Evolutionary conservation across 2,888 invertebrate genomes (phyloP).

Genomic region (Odontomyia ornata): DNA sequence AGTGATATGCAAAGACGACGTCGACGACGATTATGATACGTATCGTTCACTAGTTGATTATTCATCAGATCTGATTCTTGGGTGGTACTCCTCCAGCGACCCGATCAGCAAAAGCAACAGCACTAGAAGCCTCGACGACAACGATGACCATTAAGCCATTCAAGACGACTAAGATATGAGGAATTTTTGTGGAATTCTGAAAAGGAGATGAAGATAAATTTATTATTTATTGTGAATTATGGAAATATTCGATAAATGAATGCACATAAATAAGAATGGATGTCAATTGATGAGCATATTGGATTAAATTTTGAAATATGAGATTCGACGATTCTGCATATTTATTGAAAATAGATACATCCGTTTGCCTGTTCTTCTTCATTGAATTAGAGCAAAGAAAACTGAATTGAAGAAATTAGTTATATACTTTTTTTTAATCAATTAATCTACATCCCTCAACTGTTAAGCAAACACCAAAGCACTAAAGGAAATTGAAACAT

Average conservation of each 20-base stretch:
- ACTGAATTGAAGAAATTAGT: too few relatives aligned
- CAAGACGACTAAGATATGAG: neutral
- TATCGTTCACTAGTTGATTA: constrained; percentile 23
- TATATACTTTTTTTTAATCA: too few relatives aligned
- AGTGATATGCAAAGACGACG: constrained; percentile 30
- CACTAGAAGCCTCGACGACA: neutral
- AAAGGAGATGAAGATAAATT: constrained; percentile 4
- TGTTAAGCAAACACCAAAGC: too few relatives aligned
- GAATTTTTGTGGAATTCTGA: constrained; percentile 20
- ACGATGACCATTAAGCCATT: constrained; percentile 16
- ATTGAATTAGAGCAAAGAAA: too few relatives aligned
- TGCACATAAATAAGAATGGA: too few relatives aligned
- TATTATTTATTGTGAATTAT: neutral
- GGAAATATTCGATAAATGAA: neutral
- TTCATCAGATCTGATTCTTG: constrained; percentile 40
- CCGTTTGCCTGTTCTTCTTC: too few relatives aligned
- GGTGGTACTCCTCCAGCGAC: neutral
- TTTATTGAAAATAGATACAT: too few relatives aligned
- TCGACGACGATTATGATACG: constrained; percentile 34
- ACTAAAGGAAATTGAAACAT: too few relatives aligned
- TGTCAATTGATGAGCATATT: too few relatives aligned
- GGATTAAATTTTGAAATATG: too few relatives aligned
- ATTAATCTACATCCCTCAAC: too few relatives aligned
- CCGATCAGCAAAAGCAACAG: neutral
- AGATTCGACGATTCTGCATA: too few relatives aligned